phyloP scores from a whole-genome alignment of 2,888 invertebrate genomes.

The Parelbella ahira region DNA sequence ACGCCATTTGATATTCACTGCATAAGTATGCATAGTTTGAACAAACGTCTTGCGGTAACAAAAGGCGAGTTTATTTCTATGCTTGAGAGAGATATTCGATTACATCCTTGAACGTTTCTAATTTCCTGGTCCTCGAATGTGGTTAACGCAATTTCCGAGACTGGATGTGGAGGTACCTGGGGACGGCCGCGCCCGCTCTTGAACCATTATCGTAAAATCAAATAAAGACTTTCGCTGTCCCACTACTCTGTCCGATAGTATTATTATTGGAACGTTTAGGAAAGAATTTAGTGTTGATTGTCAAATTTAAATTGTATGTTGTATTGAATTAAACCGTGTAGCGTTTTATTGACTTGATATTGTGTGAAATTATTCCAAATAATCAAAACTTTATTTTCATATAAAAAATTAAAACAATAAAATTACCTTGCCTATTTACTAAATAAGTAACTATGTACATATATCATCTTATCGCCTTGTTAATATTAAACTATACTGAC shows the following conservation, averaged over 20 bases:
- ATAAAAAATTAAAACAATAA: too few species aligned
- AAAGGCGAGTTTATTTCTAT: constrained; percentile 60
- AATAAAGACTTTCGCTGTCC: constrained; percentile 64
- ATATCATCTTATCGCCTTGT: too few species aligned
- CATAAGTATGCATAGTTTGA: constrained; percentile 24
- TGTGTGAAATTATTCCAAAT: too few species aligned
- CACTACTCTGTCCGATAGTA: constrained; percentile 44
- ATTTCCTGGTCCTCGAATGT: constrained; percentile 77
- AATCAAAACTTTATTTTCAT: too few species aligned
- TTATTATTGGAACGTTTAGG: constrained; percentile 26
- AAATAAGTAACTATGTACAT: too few species aligned
- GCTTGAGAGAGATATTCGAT: constrained; percentile 69
- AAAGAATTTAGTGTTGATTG: too few species aligned
- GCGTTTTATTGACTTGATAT: too few species aligned
- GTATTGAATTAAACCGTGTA: too few species aligned
- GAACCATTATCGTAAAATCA: constrained; percentile 68
- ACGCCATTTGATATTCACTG: constrained; percentile 4
- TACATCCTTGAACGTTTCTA: constrained; percentile 77
- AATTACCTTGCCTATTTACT: too few species aligned
- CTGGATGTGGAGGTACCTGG: constrained; percentile 62
- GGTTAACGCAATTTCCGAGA: constrained; percentile 79
- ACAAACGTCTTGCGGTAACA: constrained; percentile 39
- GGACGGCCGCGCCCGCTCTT: constrained; percentile 46
- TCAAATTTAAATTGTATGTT: too few species aligned
- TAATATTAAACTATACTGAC: too few species aligned